A percentile compares a stretch with the other conserved stretches of the same genome.
Evolutionary conservation across 2,113 vertebrate species (phyloP).

Genomic region (Solenodon paradoxus): DNA sequence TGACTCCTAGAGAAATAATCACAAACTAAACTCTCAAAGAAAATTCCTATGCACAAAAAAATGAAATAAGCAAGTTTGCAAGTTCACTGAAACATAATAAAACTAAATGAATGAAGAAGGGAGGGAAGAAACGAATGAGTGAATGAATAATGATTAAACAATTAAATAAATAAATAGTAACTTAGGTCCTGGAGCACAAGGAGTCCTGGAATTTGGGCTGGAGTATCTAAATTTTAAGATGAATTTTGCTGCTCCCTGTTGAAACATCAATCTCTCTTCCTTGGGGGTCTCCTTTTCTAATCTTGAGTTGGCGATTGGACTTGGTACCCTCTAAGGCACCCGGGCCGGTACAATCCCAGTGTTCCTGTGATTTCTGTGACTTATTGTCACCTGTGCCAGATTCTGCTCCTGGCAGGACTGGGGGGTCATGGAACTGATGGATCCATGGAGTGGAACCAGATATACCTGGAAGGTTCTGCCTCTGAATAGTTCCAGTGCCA

Average conservation of each 20-base stretch:
- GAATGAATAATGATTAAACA: too few species aligned
- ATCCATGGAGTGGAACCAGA: neutral
- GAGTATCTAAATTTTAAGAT: neutral
- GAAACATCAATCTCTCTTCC: neutral
- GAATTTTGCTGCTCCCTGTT: neutral
- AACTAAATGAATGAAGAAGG: neutral
- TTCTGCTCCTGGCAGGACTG: neutral
- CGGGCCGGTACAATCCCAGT: neutral
- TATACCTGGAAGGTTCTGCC: neutral
- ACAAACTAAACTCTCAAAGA: constrained; percentile 1
- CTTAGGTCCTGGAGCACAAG: neutral
- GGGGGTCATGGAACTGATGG: neutral
- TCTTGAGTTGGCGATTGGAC: neutral
- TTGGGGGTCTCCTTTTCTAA: neutral
- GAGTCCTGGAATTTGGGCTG: neutral
- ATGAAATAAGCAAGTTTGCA: neutral
- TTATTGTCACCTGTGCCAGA: neutral
- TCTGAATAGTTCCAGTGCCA: neutral
- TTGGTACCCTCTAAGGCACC: neutral
- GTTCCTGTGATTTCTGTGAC: neutral
- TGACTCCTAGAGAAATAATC: neutral
- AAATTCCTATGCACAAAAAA: neutral
- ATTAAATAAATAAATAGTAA: neutral
- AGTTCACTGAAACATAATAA: neutral
- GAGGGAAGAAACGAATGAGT: too few species aligned